Base-by-base conservation (phyloP, 2,797 vertebrate species). In the Characodon lateralis region DNA sequence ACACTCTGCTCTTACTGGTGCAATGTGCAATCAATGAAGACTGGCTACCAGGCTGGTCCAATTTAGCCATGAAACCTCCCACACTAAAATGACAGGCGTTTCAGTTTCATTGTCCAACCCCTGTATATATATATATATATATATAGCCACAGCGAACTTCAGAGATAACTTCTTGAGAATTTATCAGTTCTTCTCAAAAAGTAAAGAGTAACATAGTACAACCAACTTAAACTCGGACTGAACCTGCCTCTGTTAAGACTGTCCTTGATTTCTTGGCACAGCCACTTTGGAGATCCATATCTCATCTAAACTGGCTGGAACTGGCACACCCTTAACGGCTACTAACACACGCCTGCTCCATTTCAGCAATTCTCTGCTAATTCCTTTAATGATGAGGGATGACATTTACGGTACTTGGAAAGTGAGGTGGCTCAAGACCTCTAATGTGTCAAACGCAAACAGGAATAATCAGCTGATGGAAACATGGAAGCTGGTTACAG, bases 301-400 rank as follows among this genome's bases (percentile, higher is more conserved):
- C 73, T 80, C 69, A 74, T 79, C 63, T 35, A 26, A 41, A 73
- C 50, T 43, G 28, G 24, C 73, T 76, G 58, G 18, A 73, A 26
- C 2, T 58, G 79, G 26, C 86, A 86, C 79, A 1, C 85, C 87
- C 82, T 9, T 79, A 83, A 87, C 71, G 24, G 63, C 58, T 73
- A 55, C 16, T 76, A 35, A 74, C 79, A 85, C 80, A 10, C 81
- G 78, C 73, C 65, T 68, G 81, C 53, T 83, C 73, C 78, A 76
- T 84, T 89, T 78, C 78, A 20, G 12, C 20, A 61, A 61, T 68
- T 66, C 12, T 56, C 39, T 73, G 72, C 81, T 76, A 69, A 81
- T 72, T 71, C 71, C 48, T 77, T n/a, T 18, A 73, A 78, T 46
- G 20, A 16, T 75, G 35, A 24, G 78, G 14, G 24, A 50, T 55